phyloP scores from a whole-genome alignment of 2,888 invertebrate genomes.

The Drosophila borealis region DNA sequence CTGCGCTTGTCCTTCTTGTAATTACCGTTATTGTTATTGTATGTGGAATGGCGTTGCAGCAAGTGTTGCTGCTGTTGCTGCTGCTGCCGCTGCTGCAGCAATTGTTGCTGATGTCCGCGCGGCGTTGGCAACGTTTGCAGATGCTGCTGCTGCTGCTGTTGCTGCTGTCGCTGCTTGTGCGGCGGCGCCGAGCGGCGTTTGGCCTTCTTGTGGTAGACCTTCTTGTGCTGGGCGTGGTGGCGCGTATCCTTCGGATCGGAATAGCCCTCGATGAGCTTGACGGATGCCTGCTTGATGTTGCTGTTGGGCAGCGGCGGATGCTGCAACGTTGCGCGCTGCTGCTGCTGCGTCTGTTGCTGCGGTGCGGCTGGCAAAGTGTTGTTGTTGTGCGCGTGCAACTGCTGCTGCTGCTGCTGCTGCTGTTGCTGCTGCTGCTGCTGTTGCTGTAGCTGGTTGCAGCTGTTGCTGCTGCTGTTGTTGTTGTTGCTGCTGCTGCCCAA shows the following conservation, averaged over 20 bases:
- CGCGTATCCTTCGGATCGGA: conserved; percentile 85
- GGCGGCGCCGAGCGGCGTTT: conserved; percentile 74
- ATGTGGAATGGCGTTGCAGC: conserved; percentile 71
- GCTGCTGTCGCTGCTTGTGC: conserved; percentile 69
- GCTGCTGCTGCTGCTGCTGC: conserved; percentile 62
- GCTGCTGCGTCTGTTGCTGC: conserved; percentile 58
- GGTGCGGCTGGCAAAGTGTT: conserved; percentile 63
- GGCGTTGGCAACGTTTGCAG: conserved; percentile 66
- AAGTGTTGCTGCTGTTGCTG: conserved; percentile 58
- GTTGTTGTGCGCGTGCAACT: conserved; percentile 61
- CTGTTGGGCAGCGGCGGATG: conserved; percentile 80
- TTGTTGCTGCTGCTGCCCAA: conserved; percentile 25
- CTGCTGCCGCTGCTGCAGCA: conserved; percentile 54
- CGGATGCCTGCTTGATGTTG: conserved; percentile 83
- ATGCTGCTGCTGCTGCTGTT: conserved; percentile 50
- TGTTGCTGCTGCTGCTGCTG: conserved; percentile 39
- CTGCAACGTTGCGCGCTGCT: conserved; percentile 65
- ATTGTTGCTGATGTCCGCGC: conserved; percentile 54
- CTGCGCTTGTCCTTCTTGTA: conserved; percentile 78
- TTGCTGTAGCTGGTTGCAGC: conserved; percentile 33
- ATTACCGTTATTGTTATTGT: conserved; percentile 72
- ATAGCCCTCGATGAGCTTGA: conserved; percentile 85
- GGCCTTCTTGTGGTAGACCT: conserved; percentile 83
- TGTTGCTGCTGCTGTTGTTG: conserved; percentile 39
- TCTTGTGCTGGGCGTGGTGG: conserved; percentile 77